phyloP scores from a whole-genome alignment of 2,797 vertebrate species.

The Melanotaenia pygmaea region DNA sequence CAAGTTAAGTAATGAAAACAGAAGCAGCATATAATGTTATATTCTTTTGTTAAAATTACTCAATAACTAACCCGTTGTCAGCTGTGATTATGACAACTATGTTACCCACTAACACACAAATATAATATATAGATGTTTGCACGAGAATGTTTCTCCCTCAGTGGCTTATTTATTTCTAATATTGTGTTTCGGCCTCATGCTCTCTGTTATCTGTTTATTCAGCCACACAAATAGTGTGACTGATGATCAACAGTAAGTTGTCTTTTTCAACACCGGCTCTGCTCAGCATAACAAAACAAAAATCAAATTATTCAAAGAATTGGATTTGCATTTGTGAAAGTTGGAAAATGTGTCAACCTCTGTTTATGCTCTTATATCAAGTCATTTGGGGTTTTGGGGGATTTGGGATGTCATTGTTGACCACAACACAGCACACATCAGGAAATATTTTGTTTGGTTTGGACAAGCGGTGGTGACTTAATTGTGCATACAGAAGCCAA shows the following conservation, averaged over 20 bases:
- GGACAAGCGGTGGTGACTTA: not conserved
- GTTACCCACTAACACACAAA: not conserved
- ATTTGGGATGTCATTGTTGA: not conserved
- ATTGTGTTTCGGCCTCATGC: constrained; percentile 77
- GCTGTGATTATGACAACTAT: not conserved
- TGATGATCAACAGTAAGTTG: constrained; percentile 96
- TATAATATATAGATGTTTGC: constrained; percentile 25
- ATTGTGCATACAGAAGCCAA: not conserved
- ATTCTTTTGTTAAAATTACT: not conserved
- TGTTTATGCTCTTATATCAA: not conserved
- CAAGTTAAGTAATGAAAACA: not conserved
- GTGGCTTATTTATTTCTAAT: too few species aligned
- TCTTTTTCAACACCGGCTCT: constrained; percentile 25
- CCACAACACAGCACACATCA: not conserved
- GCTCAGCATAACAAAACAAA: constrained; percentile 28
- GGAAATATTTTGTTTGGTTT: not conserved
- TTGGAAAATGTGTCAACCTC: constrained; percentile 22
- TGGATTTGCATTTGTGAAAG: constrained; percentile 13
- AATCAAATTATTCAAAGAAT: not conserved
- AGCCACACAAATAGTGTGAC: constrained; percentile 92
- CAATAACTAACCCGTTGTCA: constrained; percentile 8
- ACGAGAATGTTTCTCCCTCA: constrained; percentile 53
- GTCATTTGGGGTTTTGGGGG: not conserved
- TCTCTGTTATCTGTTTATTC: constrained; percentile 90
- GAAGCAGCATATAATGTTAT: not conserved